Conservation (phyloP, 2,888 invertebrate species). For the Diaperis boleti region DNA sequence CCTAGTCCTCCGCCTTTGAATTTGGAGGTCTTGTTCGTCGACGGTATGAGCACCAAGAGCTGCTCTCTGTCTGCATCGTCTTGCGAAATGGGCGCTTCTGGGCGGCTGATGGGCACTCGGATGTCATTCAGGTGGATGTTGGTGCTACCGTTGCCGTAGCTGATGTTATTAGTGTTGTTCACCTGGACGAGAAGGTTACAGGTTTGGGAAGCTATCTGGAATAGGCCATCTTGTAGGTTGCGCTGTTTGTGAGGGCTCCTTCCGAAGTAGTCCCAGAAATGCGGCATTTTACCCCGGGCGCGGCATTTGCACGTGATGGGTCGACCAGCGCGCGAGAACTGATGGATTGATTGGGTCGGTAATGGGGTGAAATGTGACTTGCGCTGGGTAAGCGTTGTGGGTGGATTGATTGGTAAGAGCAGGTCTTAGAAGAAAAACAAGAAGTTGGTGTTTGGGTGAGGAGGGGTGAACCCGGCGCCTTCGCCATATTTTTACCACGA, state of each 20-base stretch:
- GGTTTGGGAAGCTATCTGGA: slow-evolving; percentile 83
- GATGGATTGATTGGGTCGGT: slow-evolving; percentile 9
- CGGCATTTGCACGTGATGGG: slow-evolving; percentile 47
- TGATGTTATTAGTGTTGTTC: slow-evolving; percentile 81
- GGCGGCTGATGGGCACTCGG: slow-evolving; percentile 49
- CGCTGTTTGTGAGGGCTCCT: slow-evolving; percentile 69
- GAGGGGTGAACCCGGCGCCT: too few relatives aligned
- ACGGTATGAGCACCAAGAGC: slow-evolving; percentile 69
- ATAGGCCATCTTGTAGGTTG: slow-evolving; percentile 80
- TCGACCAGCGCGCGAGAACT: slow-evolving; percentile 12
- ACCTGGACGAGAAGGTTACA: slow-evolving; percentile 83
- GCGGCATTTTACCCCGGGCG: slow-evolving; percentile 68
- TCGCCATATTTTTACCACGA: too few relatives aligned
- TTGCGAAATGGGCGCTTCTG: slow-evolving; percentile 26
- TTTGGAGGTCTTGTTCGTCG: slow-evolving; percentile 42
- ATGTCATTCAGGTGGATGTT: slow-evolving; percentile 72
- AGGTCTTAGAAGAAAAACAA: too few relatives aligned
- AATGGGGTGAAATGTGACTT: slow-evolving; percentile 52
- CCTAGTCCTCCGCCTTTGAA: slow-evolving; percentile 54
- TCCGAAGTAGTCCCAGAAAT: slow-evolving; percentile 73
- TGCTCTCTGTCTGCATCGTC: slow-evolving; percentile 62
- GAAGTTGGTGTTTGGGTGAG: too few relatives aligned
- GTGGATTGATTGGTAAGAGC: neutral
- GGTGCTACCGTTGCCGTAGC: slow-evolving; percentile 74
- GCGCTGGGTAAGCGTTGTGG: slow-evolving; percentile 67